Evolutionary conservation across 2,113 vertebrate species (phyloP).

Genomic region (human (Homo sapiens)): DNA sequence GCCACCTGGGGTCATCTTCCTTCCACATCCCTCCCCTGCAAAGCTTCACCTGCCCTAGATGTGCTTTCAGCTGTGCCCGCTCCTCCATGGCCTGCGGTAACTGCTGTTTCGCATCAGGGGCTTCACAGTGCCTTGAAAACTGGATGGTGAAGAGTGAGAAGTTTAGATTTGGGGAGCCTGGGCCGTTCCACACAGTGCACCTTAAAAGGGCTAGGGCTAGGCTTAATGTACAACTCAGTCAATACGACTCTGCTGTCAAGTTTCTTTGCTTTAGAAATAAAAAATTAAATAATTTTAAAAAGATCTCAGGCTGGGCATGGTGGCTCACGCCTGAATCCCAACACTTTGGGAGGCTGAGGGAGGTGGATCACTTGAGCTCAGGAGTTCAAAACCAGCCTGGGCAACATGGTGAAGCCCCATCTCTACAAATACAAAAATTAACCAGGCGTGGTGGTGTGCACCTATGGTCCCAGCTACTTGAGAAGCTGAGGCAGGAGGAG

Average conservation of each 20-base stretch:
- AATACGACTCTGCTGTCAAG: too few relatives aligned
- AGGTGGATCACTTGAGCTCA: too few relatives aligned
- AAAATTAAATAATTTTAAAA: too few relatives aligned
- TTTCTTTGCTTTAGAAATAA: too few relatives aligned
- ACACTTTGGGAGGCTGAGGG: too few relatives aligned
- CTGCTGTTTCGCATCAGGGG: slow-evolving; percentile 88
- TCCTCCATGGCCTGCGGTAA: slow-evolving; percentile 90
- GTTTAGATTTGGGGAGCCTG: background rate
- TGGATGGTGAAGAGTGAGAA: slow-evolving; percentile 64
- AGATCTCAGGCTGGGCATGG: background rate
- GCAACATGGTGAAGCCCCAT: too few relatives aligned
- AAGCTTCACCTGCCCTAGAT: slow-evolving; percentile 87
- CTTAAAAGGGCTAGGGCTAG: background rate
- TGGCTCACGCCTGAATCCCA: too few relatives aligned
- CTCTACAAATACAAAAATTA: too few relatives aligned
- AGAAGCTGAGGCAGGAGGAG: too few relatives aligned
- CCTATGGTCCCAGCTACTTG: too few relatives aligned
- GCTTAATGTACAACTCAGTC: background rate
- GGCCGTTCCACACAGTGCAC: accelerated
- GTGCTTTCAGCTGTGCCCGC: slow-evolving; percentile 87
- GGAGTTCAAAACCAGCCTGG: too few relatives aligned
- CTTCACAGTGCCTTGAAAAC: slow-evolving; percentile 90
- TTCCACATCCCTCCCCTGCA: background rate
- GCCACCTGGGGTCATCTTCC: background rate
- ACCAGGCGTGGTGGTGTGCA: too few relatives aligned